A percentile compares a stretch with the other conserved stretches of the same genome.
Evolutionary conservation across 64 coral and sea anemone species (phyloP).

Genomic region (Anthopleura sola): DNA sequence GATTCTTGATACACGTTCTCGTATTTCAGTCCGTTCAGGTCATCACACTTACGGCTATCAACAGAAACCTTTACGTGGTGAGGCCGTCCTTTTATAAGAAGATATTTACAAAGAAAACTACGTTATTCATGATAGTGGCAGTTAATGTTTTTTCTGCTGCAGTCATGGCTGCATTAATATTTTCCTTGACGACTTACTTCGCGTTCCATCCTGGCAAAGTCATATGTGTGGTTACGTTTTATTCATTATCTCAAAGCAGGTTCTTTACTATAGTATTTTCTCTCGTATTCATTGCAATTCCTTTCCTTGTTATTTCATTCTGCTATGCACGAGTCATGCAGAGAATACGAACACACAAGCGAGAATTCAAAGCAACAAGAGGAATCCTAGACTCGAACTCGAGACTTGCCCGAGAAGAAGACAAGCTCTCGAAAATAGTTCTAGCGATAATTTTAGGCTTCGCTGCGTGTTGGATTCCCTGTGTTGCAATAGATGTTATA

Average conservation of each 20-base stretch:
- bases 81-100: slow-evolving; percentile 54
- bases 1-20: slow-evolving; percentile 52
- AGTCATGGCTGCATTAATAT: slow-evolving; percentile 41
- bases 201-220: slow-evolving; percentile 82
- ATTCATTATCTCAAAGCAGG: slow-evolving; percentile 12
- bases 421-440: slow-evolving; percentile 73
- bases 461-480: slow-evolving; percentile 73
- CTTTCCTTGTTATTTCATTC: slow-evolving; percentile 49
- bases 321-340: slow-evolving; percentile 64
- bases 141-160: slow-evolving; percentile 40
- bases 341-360: slow-evolving; percentile 54
- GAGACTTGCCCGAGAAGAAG: slow-evolving; percentile 62
- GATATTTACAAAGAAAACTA: slow-evolving; percentile 61
- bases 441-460: slow-evolving; percentile 78
- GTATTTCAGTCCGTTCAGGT: slow-evolving; percentile 82
- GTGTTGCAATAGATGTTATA: slow-evolving; percentile 56
- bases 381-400: slow-evolving; percentile 63
- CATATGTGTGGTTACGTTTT: slow-evolving; percentile 68
- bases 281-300: slow-evolving; percentile 50
- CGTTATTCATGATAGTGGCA: slow-evolving; percentile 46
- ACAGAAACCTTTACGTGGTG: slow-evolving; percentile 77
- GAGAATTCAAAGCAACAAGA: slow-evolving; percentile 49
- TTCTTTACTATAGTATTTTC: slow-evolving; percentile 53
- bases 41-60: slow-evolving; percentile 72
- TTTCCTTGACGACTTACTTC: slow-evolving; percentile 42